Evolutionary conservation across 1,140 invertebrate species (phyloP).

Genomic region (Tribolium madens): DNA sequence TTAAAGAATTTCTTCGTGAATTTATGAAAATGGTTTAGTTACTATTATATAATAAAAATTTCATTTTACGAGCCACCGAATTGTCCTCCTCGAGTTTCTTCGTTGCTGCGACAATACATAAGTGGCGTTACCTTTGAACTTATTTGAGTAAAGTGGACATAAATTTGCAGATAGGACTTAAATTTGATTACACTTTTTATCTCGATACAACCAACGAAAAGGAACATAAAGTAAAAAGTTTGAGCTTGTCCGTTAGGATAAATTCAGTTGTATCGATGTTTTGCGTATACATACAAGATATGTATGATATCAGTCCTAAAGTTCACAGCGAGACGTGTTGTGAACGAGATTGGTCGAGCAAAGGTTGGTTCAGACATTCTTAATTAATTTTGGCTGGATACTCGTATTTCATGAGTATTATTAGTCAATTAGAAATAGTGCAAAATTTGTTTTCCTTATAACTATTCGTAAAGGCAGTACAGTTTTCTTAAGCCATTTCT

Average conservation of each 20-base stretch:
- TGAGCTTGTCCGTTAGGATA: not conserved
- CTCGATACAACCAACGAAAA: slow-evolving; percentile 1
- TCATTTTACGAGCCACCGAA: too few relatives aligned
- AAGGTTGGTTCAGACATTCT: slow-evolving; percentile 3
- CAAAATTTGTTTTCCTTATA: slow-evolving; percentile 44
- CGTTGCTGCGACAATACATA: too few relatives aligned
- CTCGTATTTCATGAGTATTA: slow-evolving; percentile 25
- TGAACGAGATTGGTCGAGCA: not conserved
- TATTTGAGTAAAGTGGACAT: not conserved
- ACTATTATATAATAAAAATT: too few relatives aligned
- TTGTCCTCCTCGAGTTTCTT: too few relatives aligned
- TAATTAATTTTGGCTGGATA: slow-evolving; percentile 38
- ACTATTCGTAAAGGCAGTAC: slow-evolving; percentile 44
- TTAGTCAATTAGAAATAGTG: slow-evolving; percentile 43
- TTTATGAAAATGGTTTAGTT: too few relatives aligned
- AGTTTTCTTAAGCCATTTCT: slow-evolving; percentile 32
- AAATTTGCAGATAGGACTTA: not conserved
- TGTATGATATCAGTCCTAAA: not conserved
- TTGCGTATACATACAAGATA: slow-evolving; percentile 4
- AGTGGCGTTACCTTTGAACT: not conserved
- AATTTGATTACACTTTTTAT: not conserved
- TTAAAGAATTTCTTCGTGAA: too few relatives aligned
- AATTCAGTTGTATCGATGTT: not conserved
- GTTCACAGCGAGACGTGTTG: not conserved
- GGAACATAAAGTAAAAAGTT: not conserved